phyloP scores from a whole-genome alignment of 2,888 invertebrate genomes.

The Dyspetes luteomarginatus region DNA sequence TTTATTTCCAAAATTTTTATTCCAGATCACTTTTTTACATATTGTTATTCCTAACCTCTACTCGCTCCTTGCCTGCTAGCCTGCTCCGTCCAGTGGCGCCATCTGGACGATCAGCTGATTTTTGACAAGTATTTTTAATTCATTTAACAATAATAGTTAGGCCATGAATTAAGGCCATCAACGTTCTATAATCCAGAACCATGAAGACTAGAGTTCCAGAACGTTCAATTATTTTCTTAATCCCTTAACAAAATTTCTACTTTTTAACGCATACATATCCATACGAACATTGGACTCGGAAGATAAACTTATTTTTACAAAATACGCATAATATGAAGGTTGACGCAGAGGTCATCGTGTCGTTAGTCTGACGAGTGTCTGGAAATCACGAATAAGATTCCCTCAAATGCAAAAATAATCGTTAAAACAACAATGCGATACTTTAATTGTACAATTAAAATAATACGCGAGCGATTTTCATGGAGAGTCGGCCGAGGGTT shows the following conservation, averaged over 20 bases:
- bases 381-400: background rate
- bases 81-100: conserved; percentile 21
- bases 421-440: background rate
- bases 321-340: background rate
- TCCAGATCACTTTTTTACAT: background rate
- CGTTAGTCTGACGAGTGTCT: background rate
- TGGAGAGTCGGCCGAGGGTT: background rate
- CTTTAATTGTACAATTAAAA: conserved; percentile 36
- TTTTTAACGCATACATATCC: background rate
- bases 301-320: background rate
- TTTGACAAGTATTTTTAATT: background rate
- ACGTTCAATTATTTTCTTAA: background rate
- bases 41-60: conserved; percentile 2
- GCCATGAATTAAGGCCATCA: too few species aligned
- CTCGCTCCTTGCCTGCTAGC: background rate
- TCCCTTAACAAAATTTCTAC: background rate
- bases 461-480: background rate
- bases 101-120: conserved; percentile 38
- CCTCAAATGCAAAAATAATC: background rate
- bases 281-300: background rate
- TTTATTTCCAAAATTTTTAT: background rate
- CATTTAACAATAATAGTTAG: background rate
- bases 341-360: too few species aligned
- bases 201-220: too few species aligned
- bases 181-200: too few species aligned